A percentile compares a stretch with the other conserved stretches of the same genome.
These are phyloP conservation scores for Tetrapedia diversipes DNA, from an alignment of 2,888 invertebrate species.

Conservation along the genomic window DNA sequence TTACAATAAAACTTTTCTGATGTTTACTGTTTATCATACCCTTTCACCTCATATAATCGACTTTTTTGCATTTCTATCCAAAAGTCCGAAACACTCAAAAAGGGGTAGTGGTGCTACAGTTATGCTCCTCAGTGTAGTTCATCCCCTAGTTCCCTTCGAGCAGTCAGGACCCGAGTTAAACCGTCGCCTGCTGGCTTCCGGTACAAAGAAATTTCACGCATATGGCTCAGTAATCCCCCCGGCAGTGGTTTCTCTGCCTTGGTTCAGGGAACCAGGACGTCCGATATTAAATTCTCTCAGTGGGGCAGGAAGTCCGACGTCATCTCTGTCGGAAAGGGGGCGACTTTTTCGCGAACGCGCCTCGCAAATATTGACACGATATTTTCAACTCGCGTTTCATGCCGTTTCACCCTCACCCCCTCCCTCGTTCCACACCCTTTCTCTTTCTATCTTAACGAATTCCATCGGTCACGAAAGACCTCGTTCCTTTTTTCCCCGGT, in stretches of 20 bases:
- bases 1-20: too few species aligned
- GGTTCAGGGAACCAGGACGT: slow-evolving; percentile 53
- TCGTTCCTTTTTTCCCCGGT: not conserved
- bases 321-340: slow-evolving; percentile 27
- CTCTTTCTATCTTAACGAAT: slow-evolving; percentile 40
- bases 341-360: slow-evolving; percentile 39
- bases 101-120: too few species aligned
- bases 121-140: too few species aligned
- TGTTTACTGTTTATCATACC: too few species aligned
- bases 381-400: slow-evolving; percentile 40
- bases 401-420: not conserved
- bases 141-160: not conserved
- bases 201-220: slow-evolving; percentile 51
- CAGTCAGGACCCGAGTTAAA: slow-evolving; percentile 28
- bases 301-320: slow-evolving; percentile 50
- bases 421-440: too few species aligned
- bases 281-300: slow-evolving; percentile 62
- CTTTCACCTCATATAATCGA: too few species aligned
- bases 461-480: slow-evolving; percentile 26
- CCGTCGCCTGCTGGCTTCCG: slow-evolving; percentile 29
- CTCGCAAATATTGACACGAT: slow-evolving; percentile 56
- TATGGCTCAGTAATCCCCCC: slow-evolving; percentile 52
- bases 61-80: too few species aligned
- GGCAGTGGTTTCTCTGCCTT: slow-evolving; percentile 38
- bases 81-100: too few species aligned